These are phyloP conservation scores for Berghia stephanieae DNA, from an alignment of 1,140 invertebrate species.

Conservation along the genomic window DNA sequence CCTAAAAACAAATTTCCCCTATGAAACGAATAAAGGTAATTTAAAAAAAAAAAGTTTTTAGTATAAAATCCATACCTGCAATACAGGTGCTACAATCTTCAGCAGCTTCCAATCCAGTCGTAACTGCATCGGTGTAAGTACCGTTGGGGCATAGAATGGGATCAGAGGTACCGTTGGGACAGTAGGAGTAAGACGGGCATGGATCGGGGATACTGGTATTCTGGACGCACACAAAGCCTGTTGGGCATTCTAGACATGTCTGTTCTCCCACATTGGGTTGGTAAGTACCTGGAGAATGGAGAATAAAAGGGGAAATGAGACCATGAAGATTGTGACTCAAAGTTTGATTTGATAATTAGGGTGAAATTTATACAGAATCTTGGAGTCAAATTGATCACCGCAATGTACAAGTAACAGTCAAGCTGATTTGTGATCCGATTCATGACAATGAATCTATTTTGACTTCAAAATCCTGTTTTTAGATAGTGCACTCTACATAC, in stretches of 20 bases:
- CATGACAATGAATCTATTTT: too few species aligned
- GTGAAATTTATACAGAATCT: too few species aligned
- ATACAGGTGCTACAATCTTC: constrained; percentile 51
- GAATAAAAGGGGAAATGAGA: not conserved
- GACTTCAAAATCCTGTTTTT: too few species aligned
- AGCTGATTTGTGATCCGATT: too few species aligned
- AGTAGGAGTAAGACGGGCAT: constrained; percentile 57
- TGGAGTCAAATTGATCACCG: too few species aligned
- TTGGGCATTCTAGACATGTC: constrained; percentile 51
- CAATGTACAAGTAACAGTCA: too few species aligned
- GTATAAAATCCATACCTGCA: constrained; percentile 43
- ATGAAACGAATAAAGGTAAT: too few species aligned
- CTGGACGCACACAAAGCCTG: constrained; percentile 49
- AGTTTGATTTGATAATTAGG: too few species aligned
- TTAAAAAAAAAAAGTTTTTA: too few species aligned
- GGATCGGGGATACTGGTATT: constrained; percentile 53
- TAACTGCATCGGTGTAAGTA: constrained; percentile 48
- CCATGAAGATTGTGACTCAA: not conserved
- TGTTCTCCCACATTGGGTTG: constrained; percentile 45
- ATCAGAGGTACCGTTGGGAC: constrained; percentile 48
- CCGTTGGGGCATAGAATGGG: constrained; percentile 56
- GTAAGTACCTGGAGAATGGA: constrained; percentile 48
- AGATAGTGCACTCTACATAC: too few species aligned
- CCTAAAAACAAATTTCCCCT: too few species aligned
- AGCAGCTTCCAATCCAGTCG: constrained; percentile 41